Conservation (phyloP, 2,797 vertebrate genomes). For the Takifugu ocellatus region DNA sequence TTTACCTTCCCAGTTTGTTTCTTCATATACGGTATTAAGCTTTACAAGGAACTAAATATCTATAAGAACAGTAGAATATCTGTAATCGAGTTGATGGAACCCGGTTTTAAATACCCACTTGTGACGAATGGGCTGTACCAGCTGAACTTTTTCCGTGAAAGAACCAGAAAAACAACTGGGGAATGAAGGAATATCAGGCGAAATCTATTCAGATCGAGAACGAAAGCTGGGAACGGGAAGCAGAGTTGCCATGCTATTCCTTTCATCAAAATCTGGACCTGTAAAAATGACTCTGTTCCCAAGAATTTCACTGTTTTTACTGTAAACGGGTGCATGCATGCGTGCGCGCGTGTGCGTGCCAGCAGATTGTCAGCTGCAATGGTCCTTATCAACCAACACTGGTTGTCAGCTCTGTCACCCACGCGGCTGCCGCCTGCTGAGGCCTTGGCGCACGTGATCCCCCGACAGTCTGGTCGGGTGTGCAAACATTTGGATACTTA, state of each 20-base stretch:
- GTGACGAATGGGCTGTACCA: background rate
- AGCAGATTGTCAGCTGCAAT: constrained; percentile 35
- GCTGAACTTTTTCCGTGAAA: constrained; percentile 11
- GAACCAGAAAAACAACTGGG: constrained; percentile 1
- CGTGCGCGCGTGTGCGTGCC: constrained; percentile 3
- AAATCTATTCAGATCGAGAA: background rate
- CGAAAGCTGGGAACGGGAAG: too few species aligned
- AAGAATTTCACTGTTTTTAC: constrained; percentile 15
- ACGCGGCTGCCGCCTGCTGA: constrained; percentile 13
- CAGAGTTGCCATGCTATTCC: too few species aligned
- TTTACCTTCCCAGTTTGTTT: constrained; percentile 6
- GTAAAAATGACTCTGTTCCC: background rate
- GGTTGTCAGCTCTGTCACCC: constrained; percentile 47
- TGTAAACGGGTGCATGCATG: background rate
- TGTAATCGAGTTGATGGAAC: too few species aligned
- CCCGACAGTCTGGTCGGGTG: constrained; percentile 8
- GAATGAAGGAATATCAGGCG: too few species aligned
- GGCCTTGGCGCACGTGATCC: constrained; percentile 46
- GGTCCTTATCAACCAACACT: constrained; percentile 67
- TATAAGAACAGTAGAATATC: too few species aligned
- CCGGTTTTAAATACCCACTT: background rate
- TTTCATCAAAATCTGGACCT: background rate
- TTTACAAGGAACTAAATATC: too few species aligned
- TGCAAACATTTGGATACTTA: constrained; percentile 2
- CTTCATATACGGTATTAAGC: too few species aligned